Percentiles rank a stretch among this genome's conserved stretches.
phyloP scores from a whole-genome alignment of 2,113 vertebrate species.

The Xiphorhynchus elegans region DNA sequence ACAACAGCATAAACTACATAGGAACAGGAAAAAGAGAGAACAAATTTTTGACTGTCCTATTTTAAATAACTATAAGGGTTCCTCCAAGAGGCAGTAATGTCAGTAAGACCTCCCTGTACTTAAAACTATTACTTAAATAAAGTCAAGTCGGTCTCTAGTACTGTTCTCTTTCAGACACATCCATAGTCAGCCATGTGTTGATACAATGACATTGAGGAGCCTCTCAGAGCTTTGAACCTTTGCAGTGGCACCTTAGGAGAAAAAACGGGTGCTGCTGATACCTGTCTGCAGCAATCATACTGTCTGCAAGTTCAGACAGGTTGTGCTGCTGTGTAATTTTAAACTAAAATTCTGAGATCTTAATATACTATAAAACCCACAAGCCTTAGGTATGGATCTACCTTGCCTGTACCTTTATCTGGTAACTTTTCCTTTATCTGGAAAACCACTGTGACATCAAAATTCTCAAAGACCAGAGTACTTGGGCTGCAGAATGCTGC shows the following conservation, averaged over 20 bases:
- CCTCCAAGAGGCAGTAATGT: neutral
- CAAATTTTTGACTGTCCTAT: neutral
- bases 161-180: neutral
- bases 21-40: too few species aligned
- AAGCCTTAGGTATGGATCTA: fast-evolving
- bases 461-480: neutral
- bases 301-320: neutral
- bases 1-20: neutral
- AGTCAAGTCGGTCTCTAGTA: neutral
- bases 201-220: neutral
- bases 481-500: neutral
- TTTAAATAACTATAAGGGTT: neutral
- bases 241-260: neutral
- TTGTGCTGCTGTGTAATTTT: neutral
- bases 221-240: neutral
- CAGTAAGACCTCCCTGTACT: neutral
- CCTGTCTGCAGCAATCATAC: neutral
- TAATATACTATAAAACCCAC: neutral
- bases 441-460: neutral
- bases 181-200: neutral
- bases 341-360: neutral
- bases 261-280: neutral
- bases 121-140: neutral
- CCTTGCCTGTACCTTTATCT: neutral
- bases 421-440: neutral